Percentiles rank a stretch among this genome's conserved stretches.
Conservation (phyloP, 2,888 invertebrate species). For the Ennomos fuscantarius region DNA sequence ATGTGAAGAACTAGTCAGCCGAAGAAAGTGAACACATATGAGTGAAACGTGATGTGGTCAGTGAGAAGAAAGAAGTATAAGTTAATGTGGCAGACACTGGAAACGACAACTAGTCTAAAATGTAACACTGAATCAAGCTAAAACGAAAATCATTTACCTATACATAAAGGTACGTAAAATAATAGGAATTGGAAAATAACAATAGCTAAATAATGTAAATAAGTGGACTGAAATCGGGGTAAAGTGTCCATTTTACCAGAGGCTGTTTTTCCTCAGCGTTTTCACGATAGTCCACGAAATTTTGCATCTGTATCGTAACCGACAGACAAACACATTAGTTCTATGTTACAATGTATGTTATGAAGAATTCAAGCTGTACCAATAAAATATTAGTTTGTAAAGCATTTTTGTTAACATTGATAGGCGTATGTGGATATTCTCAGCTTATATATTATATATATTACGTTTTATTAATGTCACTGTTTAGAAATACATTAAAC, state of each 20-base stretch:
- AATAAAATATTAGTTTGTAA: slow-evolving; percentile 25
- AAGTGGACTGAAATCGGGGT: slow-evolving; percentile 75
- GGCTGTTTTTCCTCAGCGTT: slow-evolving; percentile 96
- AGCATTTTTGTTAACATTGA: slow-evolving; percentile 44
- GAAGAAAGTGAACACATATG: slow-evolving; percentile 2
- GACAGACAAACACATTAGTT: slow-evolving; percentile 81
- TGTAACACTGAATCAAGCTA: slow-evolving; percentile 40
- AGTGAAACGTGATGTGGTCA: slow-evolving; percentile 5
- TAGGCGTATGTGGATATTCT: slow-evolving; percentile 1
- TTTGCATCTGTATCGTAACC: slow-evolving; percentile 88
- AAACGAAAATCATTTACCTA: slow-evolving; percentile 44
- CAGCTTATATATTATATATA: too few species aligned
- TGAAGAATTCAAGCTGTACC: slow-evolving; percentile 32
- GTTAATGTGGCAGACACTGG: slow-evolving; percentile 12
- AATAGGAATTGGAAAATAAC: slow-evolving; percentile 44
- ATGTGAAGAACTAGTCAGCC: slow-evolving; percentile 29
- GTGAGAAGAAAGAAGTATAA: slow-evolving; percentile 8
- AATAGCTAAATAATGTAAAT: slow-evolving; percentile 68
- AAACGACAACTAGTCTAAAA: slow-evolving; percentile 33
- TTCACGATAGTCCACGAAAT: slow-evolving; percentile 96
- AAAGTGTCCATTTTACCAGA: slow-evolving; percentile 90
- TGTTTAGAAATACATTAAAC: too few species aligned
- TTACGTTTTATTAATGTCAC: too few species aligned
- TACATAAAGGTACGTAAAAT: slow-evolving; percentile 42
- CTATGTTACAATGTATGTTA: slow-evolving; percentile 54